These are phyloP conservation scores for Heterochromis multidens DNA, from an alignment of 2,113 vertebrate genomes.

Conservation along the genomic window DNA sequence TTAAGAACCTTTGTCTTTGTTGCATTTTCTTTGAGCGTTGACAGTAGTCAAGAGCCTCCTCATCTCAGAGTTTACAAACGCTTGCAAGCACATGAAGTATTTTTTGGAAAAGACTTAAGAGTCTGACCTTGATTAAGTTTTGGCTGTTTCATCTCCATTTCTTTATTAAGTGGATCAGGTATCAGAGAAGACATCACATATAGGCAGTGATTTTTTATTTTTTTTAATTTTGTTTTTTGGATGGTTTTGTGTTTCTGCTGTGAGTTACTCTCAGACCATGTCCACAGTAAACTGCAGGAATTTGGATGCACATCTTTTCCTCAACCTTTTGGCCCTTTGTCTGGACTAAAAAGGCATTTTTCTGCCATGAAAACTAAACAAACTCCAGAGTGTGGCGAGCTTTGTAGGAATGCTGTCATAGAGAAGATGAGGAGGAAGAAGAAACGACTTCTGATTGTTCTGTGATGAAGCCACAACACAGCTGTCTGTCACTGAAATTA, in stretches of 20 bases:
- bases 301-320: not conserved
- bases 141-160: not conserved
- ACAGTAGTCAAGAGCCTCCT: fast-evolving
- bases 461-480: not conserved
- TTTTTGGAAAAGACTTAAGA: not conserved
- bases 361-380: not conserved
- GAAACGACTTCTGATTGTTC: not conserved
- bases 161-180: not conserved
- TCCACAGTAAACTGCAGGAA: not conserved
- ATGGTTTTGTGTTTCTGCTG: not conserved
- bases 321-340: not conserved
- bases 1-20: not conserved
- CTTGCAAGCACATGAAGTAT: not conserved
- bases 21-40: not conserved
- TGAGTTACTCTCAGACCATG: not conserved
- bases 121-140: not conserved
- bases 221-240: not conserved
- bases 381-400: not conserved
- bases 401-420: not conserved
- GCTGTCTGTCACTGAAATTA: not conserved
- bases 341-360: not conserved
- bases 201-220: not conserved
- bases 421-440: not conserved
- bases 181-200: not conserved
- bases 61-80: not conserved